Conservation (phyloP, 2,113 vertebrate species). For the Chaetorhynchus papuensis region DNA sequence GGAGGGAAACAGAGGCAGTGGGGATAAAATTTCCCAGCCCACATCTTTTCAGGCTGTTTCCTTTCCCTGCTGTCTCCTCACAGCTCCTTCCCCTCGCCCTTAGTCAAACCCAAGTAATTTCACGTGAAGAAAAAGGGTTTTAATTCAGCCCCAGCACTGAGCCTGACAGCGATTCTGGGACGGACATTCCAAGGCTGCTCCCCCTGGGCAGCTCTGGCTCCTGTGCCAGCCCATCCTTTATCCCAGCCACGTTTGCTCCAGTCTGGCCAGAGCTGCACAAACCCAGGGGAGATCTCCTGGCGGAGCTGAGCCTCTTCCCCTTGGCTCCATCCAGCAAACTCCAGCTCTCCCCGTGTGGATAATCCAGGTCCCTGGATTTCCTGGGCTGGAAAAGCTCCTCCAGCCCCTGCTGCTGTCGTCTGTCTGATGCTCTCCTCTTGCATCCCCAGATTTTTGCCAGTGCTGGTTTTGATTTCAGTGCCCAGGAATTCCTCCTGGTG, state of each 20-base stretch:
- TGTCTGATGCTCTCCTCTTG: not conserved
- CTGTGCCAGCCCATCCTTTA: not conserved
- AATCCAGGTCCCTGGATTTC: not conserved
- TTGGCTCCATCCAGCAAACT: not conserved
- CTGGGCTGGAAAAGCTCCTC: not conserved
- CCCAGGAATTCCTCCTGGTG: not conserved
- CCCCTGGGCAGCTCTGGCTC: not conserved
- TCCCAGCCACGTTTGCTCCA: not conserved
- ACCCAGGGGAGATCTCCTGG: not conserved
- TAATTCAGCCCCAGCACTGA: not conserved
- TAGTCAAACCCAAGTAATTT: not conserved
- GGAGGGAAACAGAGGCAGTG: not conserved
- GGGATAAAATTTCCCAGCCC: not conserved
- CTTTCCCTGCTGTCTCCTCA: not conserved
- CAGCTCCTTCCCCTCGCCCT: not conserved
- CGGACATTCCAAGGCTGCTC: not conserved
- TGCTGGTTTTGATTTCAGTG: not conserved
- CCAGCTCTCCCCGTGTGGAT: accelerated
- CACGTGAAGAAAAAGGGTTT: not conserved
- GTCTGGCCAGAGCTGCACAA: not conserved
- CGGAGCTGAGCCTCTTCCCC: not conserved
- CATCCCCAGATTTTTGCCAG: not conserved
- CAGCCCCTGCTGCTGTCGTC: not conserved
- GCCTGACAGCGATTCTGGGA: not conserved
- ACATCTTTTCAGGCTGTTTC: not conserved